Percentiles rank a stretch among this genome's conserved stretches.
Conservation (phyloP, 1,140 invertebrate species). For the Leptestheria dahalacensis region DNA sequence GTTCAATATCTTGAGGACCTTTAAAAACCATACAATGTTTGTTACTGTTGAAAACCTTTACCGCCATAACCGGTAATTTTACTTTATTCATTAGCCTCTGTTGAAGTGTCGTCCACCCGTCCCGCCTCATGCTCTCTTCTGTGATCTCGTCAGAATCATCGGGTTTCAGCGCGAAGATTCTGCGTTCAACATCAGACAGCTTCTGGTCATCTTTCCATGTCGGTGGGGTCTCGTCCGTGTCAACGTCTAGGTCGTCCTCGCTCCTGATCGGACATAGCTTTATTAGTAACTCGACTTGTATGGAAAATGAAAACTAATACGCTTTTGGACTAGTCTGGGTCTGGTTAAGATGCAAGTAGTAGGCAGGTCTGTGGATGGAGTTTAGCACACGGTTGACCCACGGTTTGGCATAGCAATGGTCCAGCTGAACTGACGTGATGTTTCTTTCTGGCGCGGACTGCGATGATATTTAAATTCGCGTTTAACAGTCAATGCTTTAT, state of each 20-base stretch:
- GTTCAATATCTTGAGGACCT: conserved; percentile 48
- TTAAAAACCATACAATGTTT: conserved; percentile 22
- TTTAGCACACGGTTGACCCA: conserved; percentile 53
- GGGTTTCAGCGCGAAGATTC: conserved; percentile 41
- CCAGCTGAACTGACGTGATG: conserved; percentile 31
- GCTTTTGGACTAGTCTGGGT: conserved; percentile 19
- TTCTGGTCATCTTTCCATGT: conserved; percentile 43
- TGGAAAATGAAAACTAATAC: background rate
- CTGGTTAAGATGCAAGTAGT: conserved; percentile 30
- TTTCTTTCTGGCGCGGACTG: conserved; percentile 24
- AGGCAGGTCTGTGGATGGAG: conserved; percentile 42
- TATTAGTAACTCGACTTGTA: too few relatives aligned
- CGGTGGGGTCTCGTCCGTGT: background rate
- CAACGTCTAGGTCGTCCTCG: conserved; percentile 8
- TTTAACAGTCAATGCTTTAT: background rate
- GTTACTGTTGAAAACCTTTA: too few relatives aligned
- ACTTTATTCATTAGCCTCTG: conserved; percentile 46
- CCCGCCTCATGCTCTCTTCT: conserved; percentile 23
- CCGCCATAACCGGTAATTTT: background rate
- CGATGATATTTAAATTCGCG: background rate
- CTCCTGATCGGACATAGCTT: background rate
- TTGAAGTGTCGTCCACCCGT: conserved; percentile 48
- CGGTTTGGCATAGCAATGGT: conserved; percentile 51
- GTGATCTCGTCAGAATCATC: conserved; percentile 24
- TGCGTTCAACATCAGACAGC: conserved; percentile 57